These are phyloP conservation scores for Triplophysa tibetana DNA, from an alignment of 2,113 vertebrate genomes.

Conservation along the genomic window DNA sequence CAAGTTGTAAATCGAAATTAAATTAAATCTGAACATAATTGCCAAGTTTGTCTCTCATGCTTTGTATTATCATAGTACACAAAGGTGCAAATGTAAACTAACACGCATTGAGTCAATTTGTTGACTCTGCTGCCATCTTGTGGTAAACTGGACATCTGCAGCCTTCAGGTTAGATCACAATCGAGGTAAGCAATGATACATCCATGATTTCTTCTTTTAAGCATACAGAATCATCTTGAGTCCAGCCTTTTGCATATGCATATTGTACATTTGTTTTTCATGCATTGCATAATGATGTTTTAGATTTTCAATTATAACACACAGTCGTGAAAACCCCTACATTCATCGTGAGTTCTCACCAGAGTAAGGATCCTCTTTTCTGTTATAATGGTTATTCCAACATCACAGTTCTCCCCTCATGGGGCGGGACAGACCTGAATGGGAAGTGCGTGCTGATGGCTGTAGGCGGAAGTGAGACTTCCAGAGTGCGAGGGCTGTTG, in stretches of 20 bases:
- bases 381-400: not conserved
- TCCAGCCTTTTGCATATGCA: no score
- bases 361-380: not conserved
- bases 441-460: conserved; percentile 32
- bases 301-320: not conserved
- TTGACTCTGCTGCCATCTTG: conserved; percentile 12
- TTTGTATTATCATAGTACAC: not conserved
- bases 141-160: not conserved
- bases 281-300: no score
- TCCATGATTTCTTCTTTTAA: not conserved
- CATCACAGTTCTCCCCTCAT: not conserved
- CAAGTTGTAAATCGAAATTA: not conserved
- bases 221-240: not conserved
- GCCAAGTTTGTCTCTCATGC: not conserved
- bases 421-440: not conserved
- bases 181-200: not conserved
- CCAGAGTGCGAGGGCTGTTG: conserved; percentile 35
- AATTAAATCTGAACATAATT: not conserved
- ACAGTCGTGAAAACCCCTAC: not conserved
- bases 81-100: not conserved
- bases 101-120: not conserved
- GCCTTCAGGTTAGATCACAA: not conserved
- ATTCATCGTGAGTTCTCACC: not conserved
- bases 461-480: conserved; percentile 42
- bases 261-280: no score